These are phyloP conservation scores for Lepidocyrtinus sp. DNA, from an alignment of 2,888 invertebrate genomes.

Conservation along the genomic window DNA sequence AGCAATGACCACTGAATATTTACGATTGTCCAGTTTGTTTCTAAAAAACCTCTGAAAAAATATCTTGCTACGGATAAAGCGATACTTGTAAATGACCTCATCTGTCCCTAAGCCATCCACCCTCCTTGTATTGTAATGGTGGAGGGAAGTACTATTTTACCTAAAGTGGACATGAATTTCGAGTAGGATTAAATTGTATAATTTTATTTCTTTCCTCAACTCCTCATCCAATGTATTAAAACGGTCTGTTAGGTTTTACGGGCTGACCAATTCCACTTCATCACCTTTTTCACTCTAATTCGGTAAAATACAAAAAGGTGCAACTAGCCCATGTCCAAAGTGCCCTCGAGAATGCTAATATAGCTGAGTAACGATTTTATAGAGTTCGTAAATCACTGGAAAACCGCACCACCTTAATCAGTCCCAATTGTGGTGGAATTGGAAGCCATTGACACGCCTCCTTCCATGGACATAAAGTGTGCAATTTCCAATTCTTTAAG, in stretches of 20 bases:
- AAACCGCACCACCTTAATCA: conserved; percentile 70
- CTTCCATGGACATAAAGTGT: conserved; percentile 64
- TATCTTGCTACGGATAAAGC: no score
- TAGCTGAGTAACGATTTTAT: conserved; percentile 70
- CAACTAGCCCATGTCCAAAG: conserved; percentile 5
- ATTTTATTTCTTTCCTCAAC: conserved; percentile 33
- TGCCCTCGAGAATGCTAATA: conserved; percentile 68
- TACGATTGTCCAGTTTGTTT: not conserved
- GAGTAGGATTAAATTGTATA: conserved; percentile 31
- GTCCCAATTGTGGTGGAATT: conserved; percentile 70
- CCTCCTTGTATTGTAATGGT: conserved; percentile 16
- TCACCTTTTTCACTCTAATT: not conserved
- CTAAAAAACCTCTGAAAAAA: not conserved
- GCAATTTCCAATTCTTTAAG: conserved; percentile 51
- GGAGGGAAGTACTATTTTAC: conserved; percentile 25
- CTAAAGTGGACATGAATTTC: conserved; percentile 40
- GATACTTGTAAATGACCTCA: not conserved
- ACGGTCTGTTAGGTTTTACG: not conserved
- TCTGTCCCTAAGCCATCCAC: conserved; percentile 6
- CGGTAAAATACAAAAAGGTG: conserved; percentile 1
- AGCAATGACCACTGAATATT: conserved; percentile 13
- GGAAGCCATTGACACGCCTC: conserved; percentile 70
- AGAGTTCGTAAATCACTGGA: conserved; percentile 70
- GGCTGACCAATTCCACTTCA: conserved; percentile 13
- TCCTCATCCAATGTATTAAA: not conserved